Conservation (phyloP, 2,113 vertebrate genomes). For the Strix uralensis region DNA sequence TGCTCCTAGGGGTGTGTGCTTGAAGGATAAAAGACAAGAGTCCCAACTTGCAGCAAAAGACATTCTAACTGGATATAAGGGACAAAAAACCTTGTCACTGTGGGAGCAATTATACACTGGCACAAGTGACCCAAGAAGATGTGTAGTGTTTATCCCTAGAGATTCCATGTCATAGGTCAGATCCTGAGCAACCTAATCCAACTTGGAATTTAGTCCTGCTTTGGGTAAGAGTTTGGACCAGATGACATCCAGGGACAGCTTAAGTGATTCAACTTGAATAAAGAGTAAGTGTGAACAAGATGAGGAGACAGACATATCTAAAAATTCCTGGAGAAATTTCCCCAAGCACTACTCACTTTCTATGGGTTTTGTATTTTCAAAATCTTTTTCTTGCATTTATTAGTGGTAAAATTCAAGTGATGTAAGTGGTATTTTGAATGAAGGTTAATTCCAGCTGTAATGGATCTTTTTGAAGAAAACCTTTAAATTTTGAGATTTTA, state of each 20-base stretch:
- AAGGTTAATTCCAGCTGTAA: neutral
- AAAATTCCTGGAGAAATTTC: neutral
- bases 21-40: neutral
- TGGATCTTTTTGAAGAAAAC: neutral
- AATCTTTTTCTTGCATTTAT: neutral
- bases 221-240: neutral
- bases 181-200: neutral
- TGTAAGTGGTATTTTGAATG: neutral
- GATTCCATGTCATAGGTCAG: neutral
- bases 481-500: neutral
- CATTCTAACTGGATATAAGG: neutral
- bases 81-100: accelerated
- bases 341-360: neutral
- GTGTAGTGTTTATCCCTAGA: neutral
- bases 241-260: neutral
- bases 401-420: neutral
- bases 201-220: neutral
- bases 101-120: neutral
- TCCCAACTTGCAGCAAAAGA: neutral
- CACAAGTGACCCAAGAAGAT: neutral
- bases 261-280: neutral
- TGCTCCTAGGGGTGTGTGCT: neutral
- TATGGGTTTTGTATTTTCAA: neutral
- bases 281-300: neutral
- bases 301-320: neutral